Percentiles rank a stretch among this genome's conserved stretches.
Evolutionary conservation across 2,888 invertebrate species (phyloP).

Genomic region (Cepaea hortensis): DNA sequence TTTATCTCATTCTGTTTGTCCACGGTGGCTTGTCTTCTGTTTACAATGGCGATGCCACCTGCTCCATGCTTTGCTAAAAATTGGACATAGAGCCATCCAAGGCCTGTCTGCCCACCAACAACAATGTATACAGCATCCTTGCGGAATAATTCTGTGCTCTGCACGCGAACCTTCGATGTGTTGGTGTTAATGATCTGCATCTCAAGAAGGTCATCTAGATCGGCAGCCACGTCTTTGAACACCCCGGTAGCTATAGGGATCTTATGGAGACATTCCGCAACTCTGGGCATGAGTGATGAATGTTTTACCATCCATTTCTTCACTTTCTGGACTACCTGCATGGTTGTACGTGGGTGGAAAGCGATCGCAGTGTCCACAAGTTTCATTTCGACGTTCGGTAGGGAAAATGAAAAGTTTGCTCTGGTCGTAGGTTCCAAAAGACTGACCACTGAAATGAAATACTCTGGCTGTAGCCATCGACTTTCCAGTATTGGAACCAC

Average conservation of each 20-base stretch:
- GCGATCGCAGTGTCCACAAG: constrained; percentile 26
- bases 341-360: constrained; percentile 41
- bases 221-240: constrained; percentile 28
- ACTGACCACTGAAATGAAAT: constrained; percentile 24
- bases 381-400: constrained; percentile 44
- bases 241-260: constrained; percentile 21
- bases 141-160: constrained; percentile 51
- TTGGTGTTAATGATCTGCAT: constrained; percentile 34
- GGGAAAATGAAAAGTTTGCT: constrained; percentile 35
- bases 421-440: constrained; percentile 25
- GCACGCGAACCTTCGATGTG: constrained; percentile 33
- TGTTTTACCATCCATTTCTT: constrained; percentile 42
- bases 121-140: constrained; percentile 58
- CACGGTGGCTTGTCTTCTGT: constrained; percentile 52
- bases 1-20: constrained; percentile 51
- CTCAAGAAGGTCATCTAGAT: constrained; percentile 43
- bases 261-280: constrained; percentile 41
- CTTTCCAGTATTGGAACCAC: constrained; percentile 26
- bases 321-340: constrained; percentile 11
- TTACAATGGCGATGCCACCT: constrained; percentile 56
- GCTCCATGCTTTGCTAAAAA: constrained; percentile 58
- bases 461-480: constrained; percentile 33
- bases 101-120: constrained; percentile 64
- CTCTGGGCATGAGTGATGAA: constrained; percentile 30
- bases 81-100: constrained; percentile 63